Base-by-base conservation (phyloP, 2,888 invertebrate species). In the Hyalella azteca region DNA sequence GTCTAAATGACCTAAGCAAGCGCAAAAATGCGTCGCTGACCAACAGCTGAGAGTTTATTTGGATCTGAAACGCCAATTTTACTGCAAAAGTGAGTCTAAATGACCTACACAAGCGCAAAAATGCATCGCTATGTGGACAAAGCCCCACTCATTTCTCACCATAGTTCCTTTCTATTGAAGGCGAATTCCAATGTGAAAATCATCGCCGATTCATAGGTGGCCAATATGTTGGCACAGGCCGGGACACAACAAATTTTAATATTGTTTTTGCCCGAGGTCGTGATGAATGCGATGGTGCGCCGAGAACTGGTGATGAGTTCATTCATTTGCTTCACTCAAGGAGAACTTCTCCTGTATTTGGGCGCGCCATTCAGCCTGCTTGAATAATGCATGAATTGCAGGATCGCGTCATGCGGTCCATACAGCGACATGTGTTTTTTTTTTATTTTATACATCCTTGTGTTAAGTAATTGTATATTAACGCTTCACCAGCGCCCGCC, bases 241-340 rank as follows among this genome's bases (percentile, higher is more conserved):
- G 7, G 26, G 22, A 29, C 26, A 1, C 5, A 22, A 50, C n/a
- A 22, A n/a, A 50, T 2, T 50, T 50, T 19, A 5, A 50, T 5
- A 22, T 22, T 22, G 22, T 7, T 7, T 19, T 22, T 19, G 49
- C 15, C 15, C 5, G 15, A 45, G 45, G 45, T 22, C n/a, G 50
- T 50, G 22, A 19, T 54, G 54, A 9, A 7, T 22, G 54, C 9
- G 54, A 26, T 1, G 54, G 54, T 26, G 4, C 0, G 54, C 9
- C 54, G 54, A 54, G 54, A 29, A 11, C 26, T 13, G 54, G 54
- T 26, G 26, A 26, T 5, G 5, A 19, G 49, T 54, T 26, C 54
- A 54, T 54, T 54, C 54, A 54, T 54, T 54, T 29, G 13, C 54
- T 54, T 54, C 29, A 54, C 54, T 54, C 54, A 54, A 54, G 54